These are phyloP conservation scores for Halcyon leucocephala DNA, from an alignment of 2,797 vertebrate genomes.

Conservation along the genomic window DNA sequence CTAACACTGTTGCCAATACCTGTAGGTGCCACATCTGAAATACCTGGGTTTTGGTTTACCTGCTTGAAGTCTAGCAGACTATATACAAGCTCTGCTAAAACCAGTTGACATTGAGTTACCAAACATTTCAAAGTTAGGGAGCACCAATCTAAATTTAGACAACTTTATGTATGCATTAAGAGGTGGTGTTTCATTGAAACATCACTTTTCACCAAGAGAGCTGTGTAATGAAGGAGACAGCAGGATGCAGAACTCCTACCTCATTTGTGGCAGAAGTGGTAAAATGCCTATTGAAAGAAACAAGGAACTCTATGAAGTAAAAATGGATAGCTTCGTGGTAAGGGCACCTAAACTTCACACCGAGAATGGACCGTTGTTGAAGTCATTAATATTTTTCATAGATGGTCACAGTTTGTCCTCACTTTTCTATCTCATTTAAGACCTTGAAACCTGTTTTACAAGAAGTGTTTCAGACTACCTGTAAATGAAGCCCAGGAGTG, in stretches of 20 bases:
- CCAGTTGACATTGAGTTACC: neutral
- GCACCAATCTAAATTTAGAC: neutral
- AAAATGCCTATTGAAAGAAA: neutral
- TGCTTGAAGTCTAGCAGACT: neutral
- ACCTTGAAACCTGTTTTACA: neutral
- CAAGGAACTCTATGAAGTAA: neutral
- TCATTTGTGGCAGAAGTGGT: neutral
- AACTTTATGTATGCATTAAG: neutral
- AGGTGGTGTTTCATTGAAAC: neutral
- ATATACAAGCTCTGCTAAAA: neutral
- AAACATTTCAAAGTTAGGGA: neutral
- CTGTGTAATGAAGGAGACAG: neutral
- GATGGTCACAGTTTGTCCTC: neutral
- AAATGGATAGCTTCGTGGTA: neutral
- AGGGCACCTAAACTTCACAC: neutral
- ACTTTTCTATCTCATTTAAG: slow-evolving; percentile 3
- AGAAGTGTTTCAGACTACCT: neutral
- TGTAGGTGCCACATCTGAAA: neutral
- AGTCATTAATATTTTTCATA: neutral
- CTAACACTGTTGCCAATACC: neutral
- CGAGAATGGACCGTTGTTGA: neutral
- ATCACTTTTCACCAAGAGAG: neutral
- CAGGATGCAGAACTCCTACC: neutral
- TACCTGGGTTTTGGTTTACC: neutral
- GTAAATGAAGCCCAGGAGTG: neutral